Percentiles rank a stretch among this genome's conserved stretches.
Conservation (phyloP, 2,888 invertebrate species). For the Lydus trimaculatus region DNA sequence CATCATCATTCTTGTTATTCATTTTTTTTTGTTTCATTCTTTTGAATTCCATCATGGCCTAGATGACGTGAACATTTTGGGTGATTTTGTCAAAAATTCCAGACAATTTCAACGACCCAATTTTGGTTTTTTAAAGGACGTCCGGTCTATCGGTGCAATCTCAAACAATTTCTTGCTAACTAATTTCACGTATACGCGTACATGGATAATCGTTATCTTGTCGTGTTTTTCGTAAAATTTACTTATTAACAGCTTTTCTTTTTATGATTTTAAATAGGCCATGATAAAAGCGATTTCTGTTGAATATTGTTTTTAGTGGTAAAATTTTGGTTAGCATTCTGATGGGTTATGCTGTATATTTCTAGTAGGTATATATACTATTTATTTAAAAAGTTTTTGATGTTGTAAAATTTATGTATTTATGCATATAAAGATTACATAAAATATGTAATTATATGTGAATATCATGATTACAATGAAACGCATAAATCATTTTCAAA, state of each 20-base stretch:
- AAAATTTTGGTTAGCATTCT: not conserved
- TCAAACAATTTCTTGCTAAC: not conserved
- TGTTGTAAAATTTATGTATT: not conserved
- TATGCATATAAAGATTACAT: not conserved
- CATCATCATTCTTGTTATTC: not conserved
- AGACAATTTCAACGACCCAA: not conserved
- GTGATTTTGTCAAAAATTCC: not conserved
- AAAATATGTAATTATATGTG: not conserved
- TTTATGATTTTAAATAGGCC: not conserved
- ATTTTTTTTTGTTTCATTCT: not conserved
- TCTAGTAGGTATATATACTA: no score
- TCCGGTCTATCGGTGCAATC: not conserved
- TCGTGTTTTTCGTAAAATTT: not conserved
- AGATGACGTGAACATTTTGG: not conserved
- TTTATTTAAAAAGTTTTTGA: not conserved
- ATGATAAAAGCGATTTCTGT: not conserved
- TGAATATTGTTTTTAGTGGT: not conserved
- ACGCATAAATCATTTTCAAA: not conserved
- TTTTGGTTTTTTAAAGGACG: constrained; percentile 7
- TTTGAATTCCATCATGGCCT: not conserved
- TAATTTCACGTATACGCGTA: no score
- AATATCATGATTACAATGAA: not conserved
- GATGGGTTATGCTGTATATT: no score
- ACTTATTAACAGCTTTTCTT: no score
- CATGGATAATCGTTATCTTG: no score